Evolutionary conservation across 2,888 invertebrate species (phyloP).

Genomic region (Aphidius colemani): DNA sequence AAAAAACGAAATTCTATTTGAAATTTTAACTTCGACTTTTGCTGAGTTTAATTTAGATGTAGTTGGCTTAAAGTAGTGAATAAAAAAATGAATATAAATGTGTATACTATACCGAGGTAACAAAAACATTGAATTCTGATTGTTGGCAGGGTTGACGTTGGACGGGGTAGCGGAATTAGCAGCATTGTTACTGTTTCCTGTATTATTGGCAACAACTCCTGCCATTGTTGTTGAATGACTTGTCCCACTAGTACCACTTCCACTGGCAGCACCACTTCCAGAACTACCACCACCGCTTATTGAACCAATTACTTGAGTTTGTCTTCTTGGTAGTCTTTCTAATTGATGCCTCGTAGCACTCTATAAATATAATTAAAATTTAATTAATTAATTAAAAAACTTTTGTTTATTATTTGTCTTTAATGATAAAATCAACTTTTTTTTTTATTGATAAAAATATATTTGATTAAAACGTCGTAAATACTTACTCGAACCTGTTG

Average conservation of each 20-base stretch:
- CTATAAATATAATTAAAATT: constrained; percentile 53
- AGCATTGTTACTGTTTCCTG: constrained; percentile 55
- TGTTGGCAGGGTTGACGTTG: constrained; percentile 50
- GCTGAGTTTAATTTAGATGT: not conserved
- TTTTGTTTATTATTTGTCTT: too few relatives aligned
- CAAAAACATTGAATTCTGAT: constrained; percentile 57
- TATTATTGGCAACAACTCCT: constrained; percentile 53
- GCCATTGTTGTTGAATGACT: constrained; percentile 56
- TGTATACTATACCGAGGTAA: constrained; percentile 51
- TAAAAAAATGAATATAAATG: not conserved
- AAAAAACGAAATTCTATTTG: too few relatives aligned
- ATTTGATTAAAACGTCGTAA: constrained; percentile 1
- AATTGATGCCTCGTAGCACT: constrained; percentile 82
- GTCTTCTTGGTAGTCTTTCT: constrained; percentile 85
- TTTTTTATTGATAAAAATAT: not conserved
- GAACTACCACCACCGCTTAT: constrained; percentile 62
- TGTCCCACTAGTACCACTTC: constrained; percentile 39
- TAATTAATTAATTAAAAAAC: not conserved
- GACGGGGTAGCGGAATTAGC: constrained; percentile 53
- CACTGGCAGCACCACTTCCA: constrained; percentile 38
- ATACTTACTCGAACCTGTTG: constrained; percentile 75
- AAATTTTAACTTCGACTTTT: not conserved
- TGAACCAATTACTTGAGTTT: constrained; percentile 67
- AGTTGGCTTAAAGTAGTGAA: not conserved
- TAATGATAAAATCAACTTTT: not conserved